These are phyloP conservation scores for Umimayanthus chanpuru DNA, from an alignment of 92 coral and sea anemone species.

Conservation along the genomic window DNA sequence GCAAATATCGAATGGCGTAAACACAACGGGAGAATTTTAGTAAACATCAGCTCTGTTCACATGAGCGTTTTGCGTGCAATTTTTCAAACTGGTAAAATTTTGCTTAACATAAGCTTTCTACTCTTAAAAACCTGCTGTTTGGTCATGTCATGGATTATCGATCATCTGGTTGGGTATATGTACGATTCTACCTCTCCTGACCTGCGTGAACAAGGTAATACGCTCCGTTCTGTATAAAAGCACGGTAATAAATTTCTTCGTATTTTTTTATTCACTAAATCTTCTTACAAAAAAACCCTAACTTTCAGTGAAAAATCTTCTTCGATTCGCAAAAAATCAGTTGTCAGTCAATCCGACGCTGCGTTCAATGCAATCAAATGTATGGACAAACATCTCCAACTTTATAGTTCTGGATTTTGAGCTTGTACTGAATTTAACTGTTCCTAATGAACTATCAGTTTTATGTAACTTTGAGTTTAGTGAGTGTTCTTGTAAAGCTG, in stretches of 20 bases:
- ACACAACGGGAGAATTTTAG: slow-evolving; percentile 5
- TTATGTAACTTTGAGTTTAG: not conserved
- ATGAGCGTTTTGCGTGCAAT: not conserved
- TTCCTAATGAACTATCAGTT: too few relatives aligned
- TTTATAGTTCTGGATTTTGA: not conserved
- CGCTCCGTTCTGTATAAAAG: not conserved
- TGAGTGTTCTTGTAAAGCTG: too few relatives aligned
- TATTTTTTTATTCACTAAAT: not conserved
- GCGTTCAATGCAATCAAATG: not conserved
- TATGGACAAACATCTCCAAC: not conserved
- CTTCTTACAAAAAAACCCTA: not conserved
- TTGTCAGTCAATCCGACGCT: not conserved
- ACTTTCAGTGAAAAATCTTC: not conserved
- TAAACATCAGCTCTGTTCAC: not conserved
- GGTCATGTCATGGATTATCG: slow-evolving; percentile 14
- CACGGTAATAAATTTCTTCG: slow-evolving; percentile 3
- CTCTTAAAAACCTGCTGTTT: not conserved
- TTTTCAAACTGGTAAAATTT: not conserved
- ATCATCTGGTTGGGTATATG: not conserved
- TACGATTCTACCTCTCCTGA: not conserved
- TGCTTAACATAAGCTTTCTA: not conserved
- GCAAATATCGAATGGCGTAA: not conserved
- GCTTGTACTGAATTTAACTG: not conserved
- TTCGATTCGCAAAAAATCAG: not conserved
- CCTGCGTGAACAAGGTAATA: not conserved